Evolutionary conservation across 2,797 vertebrate species (phyloP), one percentile per base, ranked within the genome.

Genomic region (Enteromius paludinosus): DNA sequence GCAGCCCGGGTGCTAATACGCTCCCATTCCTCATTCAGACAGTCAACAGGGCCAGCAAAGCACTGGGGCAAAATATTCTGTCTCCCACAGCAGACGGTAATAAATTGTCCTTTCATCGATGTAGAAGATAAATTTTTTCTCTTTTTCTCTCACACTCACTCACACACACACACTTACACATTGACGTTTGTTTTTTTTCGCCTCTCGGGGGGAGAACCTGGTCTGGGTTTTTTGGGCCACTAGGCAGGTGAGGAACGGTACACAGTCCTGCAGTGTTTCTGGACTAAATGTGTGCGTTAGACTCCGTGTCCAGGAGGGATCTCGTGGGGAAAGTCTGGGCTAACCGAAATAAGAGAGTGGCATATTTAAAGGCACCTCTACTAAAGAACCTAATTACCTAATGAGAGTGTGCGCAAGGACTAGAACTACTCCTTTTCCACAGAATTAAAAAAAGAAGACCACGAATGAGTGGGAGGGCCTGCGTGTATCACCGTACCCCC

Each of bases 51-150:
- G 92, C 91, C 84, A 83, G 90, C 90, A 95, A 95, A 94, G 94
- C 94, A 96, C 95, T 92, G 93, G 94, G 95, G 95, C 95, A 96
- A 95, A 96, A 95, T 96, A 96, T 92, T 94, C 95, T 95, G 94
- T 96, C 96, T 97, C 94, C 96, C 92, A 93, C 95, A 97, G 96
- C 93, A 95, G 93, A 94, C 86, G 72, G 94, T 97, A 97, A 98
- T 97, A 97, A 97, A 98, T 97, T 96, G 96, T 94, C 95, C 96
- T 95, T 96, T 97, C 96, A 95, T 95, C 91, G 91, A 92, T 87
- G 92, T 91, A 89, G 91, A 95, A 97, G 96, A 97, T 93, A 96
- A 91, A 94, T 96, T 96, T 96, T 95, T 93, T 49, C 45, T 72
- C 68, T 65, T 90, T 85, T 30, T 85, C 78, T 81, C 75, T 79